Evolutionary conservation across 1,140 invertebrate species (phyloP).

Genomic region (Octopus sinensis): DNA sequence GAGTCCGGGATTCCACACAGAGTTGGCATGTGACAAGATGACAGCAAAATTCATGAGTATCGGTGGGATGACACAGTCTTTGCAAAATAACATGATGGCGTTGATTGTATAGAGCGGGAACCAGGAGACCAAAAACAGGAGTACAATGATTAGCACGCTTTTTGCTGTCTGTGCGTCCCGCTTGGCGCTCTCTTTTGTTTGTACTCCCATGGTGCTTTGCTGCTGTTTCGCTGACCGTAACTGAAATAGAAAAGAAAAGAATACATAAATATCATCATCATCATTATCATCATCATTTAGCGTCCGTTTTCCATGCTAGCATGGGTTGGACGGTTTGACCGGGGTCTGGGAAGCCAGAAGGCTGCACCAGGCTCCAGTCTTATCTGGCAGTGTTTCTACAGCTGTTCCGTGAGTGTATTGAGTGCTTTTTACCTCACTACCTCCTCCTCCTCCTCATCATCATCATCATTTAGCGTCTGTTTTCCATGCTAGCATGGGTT

Average conservation of each 20-base stretch:
- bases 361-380: too few species aligned
- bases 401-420: too few species aligned
- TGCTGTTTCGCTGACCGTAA: not conserved
- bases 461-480: too few species aligned
- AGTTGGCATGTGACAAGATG: constrained; percentile 83
- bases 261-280: not conserved
- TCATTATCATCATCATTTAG: too few species aligned
- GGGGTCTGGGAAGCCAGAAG: too few species aligned
- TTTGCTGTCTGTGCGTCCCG: constrained; percentile 69
- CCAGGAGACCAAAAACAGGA: constrained; percentile 91
- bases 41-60: constrained; percentile 77
- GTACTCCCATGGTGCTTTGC: not conserved
- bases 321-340: too few species aligned
- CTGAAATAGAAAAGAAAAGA: not conserved
- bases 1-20: constrained; percentile 79
- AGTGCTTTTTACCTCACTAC: too few species aligned
- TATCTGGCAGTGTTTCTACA: too few species aligned
- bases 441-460: too few species aligned
- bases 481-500: too few species aligned
- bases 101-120: constrained; percentile 89
- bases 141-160: constrained; percentile 83
- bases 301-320: too few species aligned
- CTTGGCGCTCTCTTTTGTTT: not conserved
- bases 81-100: constrained; percentile 65
- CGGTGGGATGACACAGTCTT: constrained; percentile 61